phyloP scores from a whole-genome alignment of 2,113 vertebrate genomes.

The Chelonoidis abingdonii region DNA sequence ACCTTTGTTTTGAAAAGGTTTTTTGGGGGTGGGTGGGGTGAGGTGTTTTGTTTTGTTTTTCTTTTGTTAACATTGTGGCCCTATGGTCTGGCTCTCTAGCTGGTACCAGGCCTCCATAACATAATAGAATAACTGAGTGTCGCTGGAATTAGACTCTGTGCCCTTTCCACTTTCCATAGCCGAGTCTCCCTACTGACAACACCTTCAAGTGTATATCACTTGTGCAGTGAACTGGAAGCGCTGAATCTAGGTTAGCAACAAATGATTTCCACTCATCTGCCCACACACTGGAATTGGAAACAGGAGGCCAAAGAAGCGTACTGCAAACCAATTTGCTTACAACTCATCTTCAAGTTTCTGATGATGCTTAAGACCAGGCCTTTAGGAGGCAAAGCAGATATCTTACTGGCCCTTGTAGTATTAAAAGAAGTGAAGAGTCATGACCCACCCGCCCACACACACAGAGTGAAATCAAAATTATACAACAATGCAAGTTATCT shows the following conservation, averaged over 20 bases:
- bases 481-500: not conserved
- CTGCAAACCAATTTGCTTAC: conserved; percentile 10
- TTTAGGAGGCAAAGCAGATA: conserved; percentile 18
- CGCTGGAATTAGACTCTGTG: not conserved
- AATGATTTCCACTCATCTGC: conserved; percentile 38
- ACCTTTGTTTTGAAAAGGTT: not conserved
- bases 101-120: not conserved
- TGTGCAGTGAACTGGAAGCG: conserved; percentile 35
- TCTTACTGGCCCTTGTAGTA: conserved; percentile 7
- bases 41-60: not conserved
- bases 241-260: conserved; percentile 42
- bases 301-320: not conserved
- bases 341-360: not conserved
- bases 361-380: not conserved
- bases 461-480: conserved; percentile 10
- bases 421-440: conserved; percentile 6
- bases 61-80: not conserved
- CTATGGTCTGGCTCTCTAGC: not conserved
- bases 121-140: not conserved
- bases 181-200: not conserved
- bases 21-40: not conserved
- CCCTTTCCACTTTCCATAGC: not conserved
- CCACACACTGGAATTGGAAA: not conserved
- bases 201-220: not conserved
- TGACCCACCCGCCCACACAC: not conserved